Conservation (phyloP, 2,113 vertebrate genomes). For the Alethe diademata region DNA sequence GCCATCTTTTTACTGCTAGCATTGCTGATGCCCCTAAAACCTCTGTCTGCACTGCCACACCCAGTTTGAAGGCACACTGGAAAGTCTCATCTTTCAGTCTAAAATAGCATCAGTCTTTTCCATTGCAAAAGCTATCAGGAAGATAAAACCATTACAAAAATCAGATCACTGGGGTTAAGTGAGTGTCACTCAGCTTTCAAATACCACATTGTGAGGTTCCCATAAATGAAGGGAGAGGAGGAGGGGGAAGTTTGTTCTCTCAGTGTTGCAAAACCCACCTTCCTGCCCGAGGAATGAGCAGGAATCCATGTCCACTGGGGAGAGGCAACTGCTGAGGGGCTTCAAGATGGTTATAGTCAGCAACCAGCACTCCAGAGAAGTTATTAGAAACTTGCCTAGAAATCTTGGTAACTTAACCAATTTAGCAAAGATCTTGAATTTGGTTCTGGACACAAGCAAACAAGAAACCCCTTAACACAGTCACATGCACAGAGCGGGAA, state of each 20-base stretch:
- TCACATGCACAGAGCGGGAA: neutral
- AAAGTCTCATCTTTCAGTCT: neutral
- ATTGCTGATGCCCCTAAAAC: neutral
- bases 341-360: rapidly evolving
- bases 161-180: neutral
- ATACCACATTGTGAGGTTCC: neutral
- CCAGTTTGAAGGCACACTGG: neutral
- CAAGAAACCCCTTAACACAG: neutral
- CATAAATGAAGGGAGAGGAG: neutral
- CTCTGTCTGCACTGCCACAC: neutral
- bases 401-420: neutral
- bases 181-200: neutral
- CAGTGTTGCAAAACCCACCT: rapidly evolving
- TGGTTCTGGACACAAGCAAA: neutral
- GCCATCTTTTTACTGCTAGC: neutral
- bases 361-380: neutral
- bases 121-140: neutral
- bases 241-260: neutral
- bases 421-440: neutral
- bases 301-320: neutral
- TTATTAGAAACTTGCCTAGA: neutral
- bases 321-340: neutral
- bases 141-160: neutral
- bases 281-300: neutral
- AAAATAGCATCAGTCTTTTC: neutral